These are phyloP conservation scores for Bombus waltoni DNA, from an alignment of 1,140 invertebrate species.

Conservation along the genomic window DNA sequence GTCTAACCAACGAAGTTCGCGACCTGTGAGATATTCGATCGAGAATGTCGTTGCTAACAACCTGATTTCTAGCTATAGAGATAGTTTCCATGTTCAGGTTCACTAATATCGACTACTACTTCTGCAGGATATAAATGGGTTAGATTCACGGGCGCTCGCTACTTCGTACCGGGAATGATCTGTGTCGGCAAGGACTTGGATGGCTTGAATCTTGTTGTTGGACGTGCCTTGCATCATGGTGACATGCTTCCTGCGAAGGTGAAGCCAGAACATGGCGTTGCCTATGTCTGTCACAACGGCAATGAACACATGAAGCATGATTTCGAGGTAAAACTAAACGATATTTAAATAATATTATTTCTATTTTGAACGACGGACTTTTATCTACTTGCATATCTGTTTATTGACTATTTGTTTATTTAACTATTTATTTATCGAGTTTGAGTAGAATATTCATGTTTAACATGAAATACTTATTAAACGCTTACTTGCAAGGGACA, in stretches of 20 bases:
- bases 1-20: too few species aligned
- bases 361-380: too few species aligned
- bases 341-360: background rate
- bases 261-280: slow-evolving; percentile 77
- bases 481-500: too few species aligned
- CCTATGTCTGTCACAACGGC: slow-evolving; percentile 80
- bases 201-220: slow-evolving; percentile 81
- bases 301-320: slow-evolving; percentile 78
- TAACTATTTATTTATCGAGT: too few species aligned
- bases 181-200: slow-evolving; percentile 81
- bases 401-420: too few species aligned
- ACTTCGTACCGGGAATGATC: slow-evolving; percentile 68
- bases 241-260: slow-evolving; percentile 82
- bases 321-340: slow-evolving; percentile 79
- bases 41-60: too few species aligned
- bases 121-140: slow-evolving; percentile 74
- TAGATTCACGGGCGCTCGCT: slow-evolving; percentile 70
- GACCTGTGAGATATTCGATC: too few species aligned
- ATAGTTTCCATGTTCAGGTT: background rate
- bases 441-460: too few species aligned
- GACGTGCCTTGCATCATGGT: slow-evolving; percentile 80
- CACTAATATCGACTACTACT: background rate
- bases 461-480: too few species aligned
- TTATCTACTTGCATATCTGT: too few species aligned
- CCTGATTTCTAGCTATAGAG: background rate